Conservation (phyloP, 2,797 vertebrate genomes). For the Sarcoramphus papa region DNA sequence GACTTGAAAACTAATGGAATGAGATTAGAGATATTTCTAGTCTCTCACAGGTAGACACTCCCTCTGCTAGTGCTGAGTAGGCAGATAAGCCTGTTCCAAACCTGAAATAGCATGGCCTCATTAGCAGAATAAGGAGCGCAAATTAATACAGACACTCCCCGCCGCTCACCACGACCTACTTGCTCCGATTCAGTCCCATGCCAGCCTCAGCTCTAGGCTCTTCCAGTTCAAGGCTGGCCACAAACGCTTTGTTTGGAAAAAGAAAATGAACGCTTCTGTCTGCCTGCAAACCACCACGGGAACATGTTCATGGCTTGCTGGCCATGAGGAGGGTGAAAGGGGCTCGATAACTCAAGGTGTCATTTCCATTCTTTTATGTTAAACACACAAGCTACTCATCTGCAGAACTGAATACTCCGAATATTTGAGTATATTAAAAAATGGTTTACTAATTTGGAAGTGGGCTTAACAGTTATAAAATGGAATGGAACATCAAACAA, state of each 20-base stretch:
- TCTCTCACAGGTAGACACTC: not conserved
- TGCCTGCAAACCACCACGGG: not conserved
- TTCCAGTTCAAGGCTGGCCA: not conserved
- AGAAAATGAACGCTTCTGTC: accelerated
- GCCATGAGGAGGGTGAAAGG: not conserved
- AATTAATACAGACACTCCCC: accelerated
- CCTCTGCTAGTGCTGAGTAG: not conserved
- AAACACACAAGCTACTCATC: not conserved
- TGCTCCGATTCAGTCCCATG: not conserved
- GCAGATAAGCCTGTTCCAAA: not conserved
- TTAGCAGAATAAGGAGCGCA: not conserved
- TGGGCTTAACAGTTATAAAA: not conserved
- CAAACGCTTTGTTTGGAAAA: not conserved
- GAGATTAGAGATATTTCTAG: not conserved
- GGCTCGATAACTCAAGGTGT: not conserved
- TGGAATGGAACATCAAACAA: not conserved
- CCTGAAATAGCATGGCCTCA: not conserved
- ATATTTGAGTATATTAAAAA: not conserved
- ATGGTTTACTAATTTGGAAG: not conserved
- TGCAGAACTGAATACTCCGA: not conserved
- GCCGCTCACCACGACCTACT: accelerated
- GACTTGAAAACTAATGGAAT: not conserved
- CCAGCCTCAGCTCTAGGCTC: not conserved
- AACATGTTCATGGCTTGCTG: not conserved
- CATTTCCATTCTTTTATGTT: not conserved